Base-by-base conservation (phyloP, 2,888 invertebrate species). In the Neria commutata region DNA sequence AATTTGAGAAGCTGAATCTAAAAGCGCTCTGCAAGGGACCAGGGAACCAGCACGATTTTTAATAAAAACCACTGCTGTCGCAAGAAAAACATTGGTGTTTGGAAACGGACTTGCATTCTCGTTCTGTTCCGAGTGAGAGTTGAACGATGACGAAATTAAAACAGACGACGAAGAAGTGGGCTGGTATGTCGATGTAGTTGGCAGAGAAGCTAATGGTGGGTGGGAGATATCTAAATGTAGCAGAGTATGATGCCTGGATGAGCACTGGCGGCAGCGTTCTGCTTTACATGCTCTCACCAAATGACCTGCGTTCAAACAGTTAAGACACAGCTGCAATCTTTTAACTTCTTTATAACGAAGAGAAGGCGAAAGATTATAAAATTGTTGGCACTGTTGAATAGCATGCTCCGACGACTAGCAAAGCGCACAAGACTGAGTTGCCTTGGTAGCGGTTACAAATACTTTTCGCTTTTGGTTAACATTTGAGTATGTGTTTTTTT, bases 11-110 rank as follows among this genome's bases (percentile, higher is more conserved):
- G 49, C 55, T 17, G 55, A 55, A 23, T 49, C 55, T 2, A 55
- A 21, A 0, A 55, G 25, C 3, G 49, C 47, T 10, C 54, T 54
- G 17, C 59, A 59, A 16, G 54, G 51, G 0, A 59, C 46, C 5
- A 50, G 40, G 1, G 40, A 46, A n/a, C 59, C 63, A 52, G 45
- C 46, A 14, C 47, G 19, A 49, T 57, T 64, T 60, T 62, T 64
- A 11, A 67, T 51, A 4, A 58, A 54, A 3, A 64, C 42, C 21
- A 58, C 16, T 10, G 60, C 60, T 3, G 59, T 62, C 1, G 54
- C 51, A 14, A 51, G 37, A n/a, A 51, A 14, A 34, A 51, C 51
- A 37, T 4, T 23, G n/a, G n/a, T n/a, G n/a, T n/a, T n/a, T n/a
- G n/a, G n/a, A 37, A 37, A n/a, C n/a, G n/a, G n/a, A n/a, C n/a